Conservation (phyloP, 2,888 invertebrate genomes). For the Cheilosia pagana region DNA sequence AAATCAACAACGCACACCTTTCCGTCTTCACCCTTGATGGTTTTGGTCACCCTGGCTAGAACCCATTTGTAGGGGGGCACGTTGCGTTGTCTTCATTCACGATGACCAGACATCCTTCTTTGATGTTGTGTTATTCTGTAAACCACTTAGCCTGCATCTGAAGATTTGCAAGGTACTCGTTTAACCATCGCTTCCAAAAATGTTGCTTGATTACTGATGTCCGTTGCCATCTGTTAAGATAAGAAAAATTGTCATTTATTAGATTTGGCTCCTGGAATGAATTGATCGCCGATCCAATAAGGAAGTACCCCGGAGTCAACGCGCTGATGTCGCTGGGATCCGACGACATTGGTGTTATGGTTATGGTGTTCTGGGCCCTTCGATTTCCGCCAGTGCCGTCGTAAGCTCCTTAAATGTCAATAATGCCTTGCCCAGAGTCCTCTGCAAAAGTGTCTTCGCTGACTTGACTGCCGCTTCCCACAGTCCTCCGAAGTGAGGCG, state of each 20-base stretch:
- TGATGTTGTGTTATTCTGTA: too few species aligned
- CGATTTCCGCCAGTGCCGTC: slow-evolving; percentile 8
- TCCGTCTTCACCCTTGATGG: too few species aligned
- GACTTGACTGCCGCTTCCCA: neutral
- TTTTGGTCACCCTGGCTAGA: too few species aligned
- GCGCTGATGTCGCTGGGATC: neutral
- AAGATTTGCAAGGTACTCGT: too few species aligned
- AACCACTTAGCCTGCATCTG: neutral
- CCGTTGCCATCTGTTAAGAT: slow-evolving; percentile 1
- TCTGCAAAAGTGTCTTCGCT: neutral
- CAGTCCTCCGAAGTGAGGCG: neutral
- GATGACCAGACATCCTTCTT: too few species aligned
- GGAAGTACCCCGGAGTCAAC: neutral
- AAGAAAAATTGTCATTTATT: neutral
- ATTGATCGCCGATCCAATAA: neutral
- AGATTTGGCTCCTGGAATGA: neutral
- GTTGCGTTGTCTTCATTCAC: too few species aligned
- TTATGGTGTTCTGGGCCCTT: neutral
- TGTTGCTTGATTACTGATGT: too few species aligned
- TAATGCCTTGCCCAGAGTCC: neutral
- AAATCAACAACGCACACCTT: too few species aligned
- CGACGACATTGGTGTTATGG: neutral
- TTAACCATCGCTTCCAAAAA: too few species aligned
- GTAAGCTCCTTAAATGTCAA: neutral
- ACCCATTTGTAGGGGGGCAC: too few species aligned